These are phyloP conservation scores for Clavelina lepadiformis DNA, from an alignment of 23 tunicate species.

Conservation along the genomic window DNA sequence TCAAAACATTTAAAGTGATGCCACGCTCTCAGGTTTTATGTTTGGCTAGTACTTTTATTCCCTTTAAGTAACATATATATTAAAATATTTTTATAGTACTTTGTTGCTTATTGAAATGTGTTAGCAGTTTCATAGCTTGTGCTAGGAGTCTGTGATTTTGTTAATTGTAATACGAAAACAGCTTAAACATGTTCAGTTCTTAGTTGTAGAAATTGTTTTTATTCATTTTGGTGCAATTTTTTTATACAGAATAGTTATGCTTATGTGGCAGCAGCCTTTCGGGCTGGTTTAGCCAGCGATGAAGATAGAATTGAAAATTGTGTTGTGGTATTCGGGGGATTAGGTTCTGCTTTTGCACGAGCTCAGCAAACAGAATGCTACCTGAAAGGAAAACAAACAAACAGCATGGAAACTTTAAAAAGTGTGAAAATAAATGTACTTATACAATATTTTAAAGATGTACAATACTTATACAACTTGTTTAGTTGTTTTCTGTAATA, in stretches of 20 bases:
- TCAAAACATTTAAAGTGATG: conserved; percentile 6
- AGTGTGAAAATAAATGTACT: no score
- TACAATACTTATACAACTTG: no score
- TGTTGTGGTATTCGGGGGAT: conserved; percentile 45
- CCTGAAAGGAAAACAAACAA: conserved; percentile 44
- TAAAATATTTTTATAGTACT: not conserved
- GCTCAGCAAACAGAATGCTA: conserved; percentile 65
- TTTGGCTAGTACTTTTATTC: not conserved
- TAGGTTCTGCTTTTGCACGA: conserved; percentile 39
- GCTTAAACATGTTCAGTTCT: not conserved
- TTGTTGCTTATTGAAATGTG: no score
- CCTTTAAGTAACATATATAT: not conserved
- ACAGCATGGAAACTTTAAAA: conserved; percentile 31
- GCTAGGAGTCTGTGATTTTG: not conserved
- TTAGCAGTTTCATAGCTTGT: no score
- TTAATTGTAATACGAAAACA: not conserved
- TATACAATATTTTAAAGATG: no score
- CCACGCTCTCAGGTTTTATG: conserved; percentile 10
- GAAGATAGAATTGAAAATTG: not conserved
- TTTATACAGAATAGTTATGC: conserved; percentile 72
- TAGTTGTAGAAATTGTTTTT: not conserved
- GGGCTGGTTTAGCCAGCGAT: conserved; percentile 6
- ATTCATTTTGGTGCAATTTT: not conserved
- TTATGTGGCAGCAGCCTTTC: conserved; percentile 75
- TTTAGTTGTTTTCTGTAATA: no score